Evolutionary conservation across 2,888 invertebrate species (phyloP).

Genomic region (Fragum fragum): DNA sequence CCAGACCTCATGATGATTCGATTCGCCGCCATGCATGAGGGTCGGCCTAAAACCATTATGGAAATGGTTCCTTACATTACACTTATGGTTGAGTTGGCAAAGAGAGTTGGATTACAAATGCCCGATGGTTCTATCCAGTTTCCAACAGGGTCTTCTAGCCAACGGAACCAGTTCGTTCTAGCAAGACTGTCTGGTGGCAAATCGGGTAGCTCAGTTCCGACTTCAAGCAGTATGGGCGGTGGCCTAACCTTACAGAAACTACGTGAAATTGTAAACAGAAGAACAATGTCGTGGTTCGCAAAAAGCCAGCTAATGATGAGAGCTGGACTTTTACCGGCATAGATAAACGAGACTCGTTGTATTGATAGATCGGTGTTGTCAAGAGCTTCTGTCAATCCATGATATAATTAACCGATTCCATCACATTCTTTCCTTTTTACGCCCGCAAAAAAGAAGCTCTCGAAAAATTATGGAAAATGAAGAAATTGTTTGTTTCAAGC

Average conservation of each 20-base stretch:
- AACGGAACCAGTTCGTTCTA: background rate
- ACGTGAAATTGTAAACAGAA: background rate
- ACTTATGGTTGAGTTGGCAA: background rate
- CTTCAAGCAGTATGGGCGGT: background rate
- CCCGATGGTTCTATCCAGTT: background rate
- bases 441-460: too few species aligned
- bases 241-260: background rate
- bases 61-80: background rate
- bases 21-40: background rate
- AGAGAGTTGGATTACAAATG: background rate
- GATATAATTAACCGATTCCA: too few species aligned
- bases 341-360: too few species aligned
- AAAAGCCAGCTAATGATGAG: too few species aligned
- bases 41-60: background rate
- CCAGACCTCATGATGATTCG: background rate
- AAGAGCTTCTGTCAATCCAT: too few species aligned
- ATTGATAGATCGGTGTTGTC: too few species aligned
- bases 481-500: too few species aligned
- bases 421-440: too few species aligned
- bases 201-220: too few species aligned
- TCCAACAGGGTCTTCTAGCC: background rate
- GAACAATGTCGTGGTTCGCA: background rate
- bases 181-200: background rate
- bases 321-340: too few species aligned
- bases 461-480: too few species aligned